Evolutionary conservation across 30 jellyfish, hydroid and myxozoan species (phyloP), one percentile per base, ranked within the genome.

Genomic region (Turritopsis rubra): DNA sequence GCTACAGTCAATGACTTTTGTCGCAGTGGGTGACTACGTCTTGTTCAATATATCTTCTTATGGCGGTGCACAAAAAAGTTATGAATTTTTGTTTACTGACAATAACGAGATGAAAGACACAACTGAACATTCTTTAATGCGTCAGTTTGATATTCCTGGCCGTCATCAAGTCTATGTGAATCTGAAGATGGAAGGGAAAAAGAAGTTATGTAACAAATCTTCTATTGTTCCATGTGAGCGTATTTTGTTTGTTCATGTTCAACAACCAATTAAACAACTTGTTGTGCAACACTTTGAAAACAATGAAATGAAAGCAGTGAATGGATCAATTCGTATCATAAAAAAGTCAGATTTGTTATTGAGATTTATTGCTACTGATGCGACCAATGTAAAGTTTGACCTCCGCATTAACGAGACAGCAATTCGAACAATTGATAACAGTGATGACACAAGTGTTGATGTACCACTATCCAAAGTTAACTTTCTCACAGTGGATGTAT

Each of bases 61-160:
- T 29, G 85, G 85, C 29, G 85, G 72, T 60, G 28, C 70, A 20
- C 22, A 21, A 29, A 77, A 26, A 77, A 77, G 73, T 66, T 77
- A 18, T 28, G 66, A 29, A 77, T 77, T 77, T 77, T 16, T 29
- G 25, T 77, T 77, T 77, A 29, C 28, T 21, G 28, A 77, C 71
- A 60, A 77, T 26, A 77, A 30, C 53, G 66, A 25, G 21, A 19
- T 24, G 0, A 30, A 18, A 19, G 72, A 77, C 8, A 77, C 85
- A 77, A 1, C 66, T 28, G 72, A 77, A 28, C 25, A 20, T 24
- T 22, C 9, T 28, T 77, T 77, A 25, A 19, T 24, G 1, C 28
- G 72, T 28, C 28, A 30, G n/a, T 77, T 77, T 77, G 21, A 77
- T 30, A 29, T 18, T 77, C 29, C 74, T 17, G 85, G 85, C 1